Percentiles rank a stretch among this genome's conserved stretches.
Evolutionary conservation across 2,113 vertebrate genomes (phyloP).

Genomic region (Panthera leo): DNA sequence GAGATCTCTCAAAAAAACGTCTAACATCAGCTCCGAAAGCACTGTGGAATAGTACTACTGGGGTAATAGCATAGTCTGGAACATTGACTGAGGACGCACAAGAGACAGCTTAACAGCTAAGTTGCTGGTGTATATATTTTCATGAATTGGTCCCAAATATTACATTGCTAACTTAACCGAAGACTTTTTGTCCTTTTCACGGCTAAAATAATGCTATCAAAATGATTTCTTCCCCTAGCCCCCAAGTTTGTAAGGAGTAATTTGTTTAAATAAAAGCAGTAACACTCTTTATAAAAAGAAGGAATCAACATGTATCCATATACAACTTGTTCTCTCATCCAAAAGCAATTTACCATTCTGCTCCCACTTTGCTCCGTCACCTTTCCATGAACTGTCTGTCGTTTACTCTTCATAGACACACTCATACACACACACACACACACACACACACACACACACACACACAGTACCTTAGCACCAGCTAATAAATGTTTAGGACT

Average conservation of each 20-base stretch:
- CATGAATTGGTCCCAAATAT: background rate
- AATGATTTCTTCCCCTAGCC: background rate
- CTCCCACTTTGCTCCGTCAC: background rate
- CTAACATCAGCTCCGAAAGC: background rate
- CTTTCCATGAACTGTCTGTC: background rate
- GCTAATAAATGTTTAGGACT: background rate
- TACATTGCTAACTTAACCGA: background rate
- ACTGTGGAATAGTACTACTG: background rate
- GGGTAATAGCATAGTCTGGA: background rate
- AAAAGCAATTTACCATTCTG: background rate
- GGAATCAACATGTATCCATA: background rate
- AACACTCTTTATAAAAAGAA: constrained; percentile 21
- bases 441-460: background rate
- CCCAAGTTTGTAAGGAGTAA: background rate
- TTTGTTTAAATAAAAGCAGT: constrained; percentile 10
- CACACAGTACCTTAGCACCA: background rate
- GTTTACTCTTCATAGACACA: background rate
- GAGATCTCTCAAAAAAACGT: background rate
- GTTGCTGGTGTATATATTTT: background rate
- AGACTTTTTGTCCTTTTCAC: background rate
- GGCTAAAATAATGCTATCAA: constrained; percentile 7
- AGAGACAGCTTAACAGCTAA: background rate
- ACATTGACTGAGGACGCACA: background rate
- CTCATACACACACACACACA: background rate
- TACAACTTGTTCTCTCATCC: background rate